phyloP scores from a whole-genome alignment of 1,140 invertebrate species.

The Heliothis subflexa region DNA sequence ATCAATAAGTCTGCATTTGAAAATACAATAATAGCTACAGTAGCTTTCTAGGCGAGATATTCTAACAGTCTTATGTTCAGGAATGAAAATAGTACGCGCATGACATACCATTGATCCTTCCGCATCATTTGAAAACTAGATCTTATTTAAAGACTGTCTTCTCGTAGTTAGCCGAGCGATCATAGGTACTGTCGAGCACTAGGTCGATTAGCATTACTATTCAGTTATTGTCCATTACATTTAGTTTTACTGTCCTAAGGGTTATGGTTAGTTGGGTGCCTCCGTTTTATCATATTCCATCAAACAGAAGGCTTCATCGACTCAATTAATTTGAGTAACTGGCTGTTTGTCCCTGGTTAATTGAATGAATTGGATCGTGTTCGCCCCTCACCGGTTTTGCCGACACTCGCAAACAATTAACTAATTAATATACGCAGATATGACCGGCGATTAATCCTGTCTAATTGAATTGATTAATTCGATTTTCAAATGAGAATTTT shows the following conservation, averaged over 20 bases:
- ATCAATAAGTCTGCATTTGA: slow-evolving; percentile 8
- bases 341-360: slow-evolving; percentile 51
- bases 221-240: background rate
- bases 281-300: slow-evolving; percentile 32
- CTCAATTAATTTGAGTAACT: slow-evolving; percentile 53
- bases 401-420: slow-evolving; percentile 47
- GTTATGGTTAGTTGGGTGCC: slow-evolving; percentile 5
- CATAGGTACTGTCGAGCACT: too few relatives aligned
- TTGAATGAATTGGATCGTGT: slow-evolving; percentile 55
- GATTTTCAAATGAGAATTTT: background rate
- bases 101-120: background rate
- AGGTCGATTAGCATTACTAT: too few relatives aligned
- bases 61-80: background rate
- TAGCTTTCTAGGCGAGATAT: background rate
- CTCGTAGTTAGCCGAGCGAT: too few relatives aligned
- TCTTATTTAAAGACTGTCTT: background rate
- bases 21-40: background rate
- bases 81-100: slow-evolving; percentile 8
- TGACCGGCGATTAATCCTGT: background rate
- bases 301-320: slow-evolving; percentile 31
- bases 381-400: slow-evolving; percentile 30
- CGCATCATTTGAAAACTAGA: background rate
- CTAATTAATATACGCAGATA: slow-evolving; percentile 43
- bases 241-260: background rate
- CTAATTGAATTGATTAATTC: slow-evolving; percentile 3